Percentiles rank a stretch among this genome's conserved stretches.
phyloP scores from a whole-genome alignment of 1,140 invertebrate species.

The Acromyrmex charruanus region DNA sequence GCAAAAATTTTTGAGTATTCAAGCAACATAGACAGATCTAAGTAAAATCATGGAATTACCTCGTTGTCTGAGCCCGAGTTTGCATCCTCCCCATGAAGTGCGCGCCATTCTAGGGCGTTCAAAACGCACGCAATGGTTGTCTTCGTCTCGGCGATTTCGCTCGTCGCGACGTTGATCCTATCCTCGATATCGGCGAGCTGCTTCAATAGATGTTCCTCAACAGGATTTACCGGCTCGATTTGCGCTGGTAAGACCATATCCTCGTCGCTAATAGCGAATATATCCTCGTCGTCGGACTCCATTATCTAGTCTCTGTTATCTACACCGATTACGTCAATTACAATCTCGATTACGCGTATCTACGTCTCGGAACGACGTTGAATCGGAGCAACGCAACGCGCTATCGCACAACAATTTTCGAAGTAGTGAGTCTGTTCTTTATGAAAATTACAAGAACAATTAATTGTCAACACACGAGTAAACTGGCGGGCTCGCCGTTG shows the following conservation, averaged over 20 bases:
- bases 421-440: neutral
- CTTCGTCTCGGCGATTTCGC: constrained; percentile 70
- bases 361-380: too few relatives aligned
- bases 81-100: constrained; percentile 63
- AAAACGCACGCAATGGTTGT: constrained; percentile 63
- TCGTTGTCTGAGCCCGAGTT: constrained; percentile 76
- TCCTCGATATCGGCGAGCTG: constrained; percentile 70
- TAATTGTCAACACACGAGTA: neutral
- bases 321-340: neutral
- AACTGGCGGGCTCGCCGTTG: neutral
- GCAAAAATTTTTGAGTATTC: too few relatives aligned
- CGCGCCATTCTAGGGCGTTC: constrained; percentile 69
- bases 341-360: neutral
- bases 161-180: constrained; percentile 70
- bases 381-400: neutral
- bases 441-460: too few relatives aligned
- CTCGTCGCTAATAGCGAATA: constrained; percentile 72
- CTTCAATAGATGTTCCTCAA: constrained; percentile 78
- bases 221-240: constrained; percentile 71
- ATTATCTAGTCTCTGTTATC: neutral
- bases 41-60: constrained; percentile 60
- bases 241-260: constrained; percentile 33
- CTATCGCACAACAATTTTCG: neutral
- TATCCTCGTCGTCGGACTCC: constrained; percentile 72
- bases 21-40: too few relatives aligned